Evolutionary conservation across 2,888 invertebrate genomes (phyloP).

Genomic region (Therioaphis trifolii): DNA sequence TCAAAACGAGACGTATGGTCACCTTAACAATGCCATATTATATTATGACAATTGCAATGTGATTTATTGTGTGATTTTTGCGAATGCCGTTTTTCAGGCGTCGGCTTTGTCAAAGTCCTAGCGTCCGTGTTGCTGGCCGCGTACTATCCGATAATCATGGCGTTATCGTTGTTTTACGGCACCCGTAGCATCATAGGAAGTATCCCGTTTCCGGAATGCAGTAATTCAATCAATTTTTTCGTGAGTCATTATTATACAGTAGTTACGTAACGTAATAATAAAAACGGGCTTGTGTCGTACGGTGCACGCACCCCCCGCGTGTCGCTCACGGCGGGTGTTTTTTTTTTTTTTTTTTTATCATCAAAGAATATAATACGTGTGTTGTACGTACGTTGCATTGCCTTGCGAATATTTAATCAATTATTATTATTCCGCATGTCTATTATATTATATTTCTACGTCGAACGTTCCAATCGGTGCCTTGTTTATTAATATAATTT

Average conservation of each 20-base stretch:
- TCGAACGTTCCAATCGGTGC: background rate
- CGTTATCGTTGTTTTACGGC: conserved; percentile 72
- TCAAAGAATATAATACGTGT: no score
- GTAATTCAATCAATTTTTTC: conserved; percentile 40
- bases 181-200: conserved; percentile 73
- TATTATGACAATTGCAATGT: no score
- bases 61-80: no score
- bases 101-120: conserved; percentile 74
- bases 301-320: no score
- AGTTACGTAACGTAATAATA: background rate
- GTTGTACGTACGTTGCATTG: no score
- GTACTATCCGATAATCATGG: conserved; percentile 74
- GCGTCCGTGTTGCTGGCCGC: conserved; percentile 72
- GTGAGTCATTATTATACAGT: conserved; percentile 17
- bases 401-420: no score
- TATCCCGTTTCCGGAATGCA: conserved; percentile 73
- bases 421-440: no score
- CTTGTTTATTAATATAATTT: no score
- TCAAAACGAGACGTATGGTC: no score
- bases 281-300: no score
- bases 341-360: no score
- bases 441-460: background rate
- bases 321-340: background rate
- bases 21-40: no score
- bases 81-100: conserved; percentile 74